phyloP scores from a whole-genome alignment of 2,113 vertebrate species.

The Nesogale talazaci region DNA sequence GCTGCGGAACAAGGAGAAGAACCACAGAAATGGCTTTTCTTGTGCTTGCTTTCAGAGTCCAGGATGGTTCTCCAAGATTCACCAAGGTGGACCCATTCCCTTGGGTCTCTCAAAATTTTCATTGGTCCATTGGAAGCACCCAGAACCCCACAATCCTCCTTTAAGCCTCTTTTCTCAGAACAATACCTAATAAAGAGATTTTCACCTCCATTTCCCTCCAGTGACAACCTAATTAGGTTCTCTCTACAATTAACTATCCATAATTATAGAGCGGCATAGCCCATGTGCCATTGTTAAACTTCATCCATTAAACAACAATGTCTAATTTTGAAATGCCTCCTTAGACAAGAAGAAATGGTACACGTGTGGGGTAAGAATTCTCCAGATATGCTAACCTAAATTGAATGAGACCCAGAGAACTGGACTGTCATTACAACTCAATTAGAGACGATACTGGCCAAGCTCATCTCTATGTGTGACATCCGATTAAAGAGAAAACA shows the following conservation, averaged over 20 bases:
- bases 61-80: background rate
- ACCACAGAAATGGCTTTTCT: background rate
- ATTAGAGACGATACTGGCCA: slow-evolving; percentile 58
- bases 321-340: slow-evolving; percentile 50
- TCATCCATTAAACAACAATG: slow-evolving; percentile 70
- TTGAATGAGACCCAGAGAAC: slow-evolving; percentile 71
- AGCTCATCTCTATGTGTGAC: slow-evolving; percentile 16
- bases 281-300: slow-evolving; percentile 62
- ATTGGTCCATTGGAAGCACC: background rate
- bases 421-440: slow-evolving; percentile 75
- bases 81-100: background rate
- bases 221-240: slow-evolving; percentile 70
- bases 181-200: slow-evolving; percentile 55
- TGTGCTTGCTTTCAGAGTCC: background rate
- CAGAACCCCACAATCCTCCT: background rate
- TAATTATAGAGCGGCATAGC: slow-evolving; percentile 67
- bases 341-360: slow-evolving; percentile 53
- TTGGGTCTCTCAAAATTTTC: background rate
- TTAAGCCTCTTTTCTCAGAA: slow-evolving; percentile 22
- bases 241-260: slow-evolving; percentile 37
- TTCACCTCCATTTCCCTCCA: background rate
- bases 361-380: slow-evolving; percentile 55
- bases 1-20: no score
- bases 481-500: background rate
- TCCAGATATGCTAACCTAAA: slow-evolving; percentile 65